Conservation (phyloP, 2,888 invertebrate species). For the Lutraria lutraria region DNA sequence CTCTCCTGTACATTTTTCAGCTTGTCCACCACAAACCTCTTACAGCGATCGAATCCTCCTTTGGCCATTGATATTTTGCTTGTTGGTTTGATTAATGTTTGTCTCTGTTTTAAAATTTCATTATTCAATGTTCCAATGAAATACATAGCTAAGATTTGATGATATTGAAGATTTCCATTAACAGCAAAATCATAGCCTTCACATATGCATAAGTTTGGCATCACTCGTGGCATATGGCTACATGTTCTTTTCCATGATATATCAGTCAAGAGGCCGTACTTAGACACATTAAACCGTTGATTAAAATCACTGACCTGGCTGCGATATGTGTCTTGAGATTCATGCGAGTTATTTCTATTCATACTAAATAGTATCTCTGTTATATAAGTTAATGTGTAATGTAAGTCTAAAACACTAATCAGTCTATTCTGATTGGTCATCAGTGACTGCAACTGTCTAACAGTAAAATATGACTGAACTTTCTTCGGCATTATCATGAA, state of each 20-base stretch:
- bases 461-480: slow-evolving; percentile 69
- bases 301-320: slow-evolving; percentile 53
- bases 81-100: not conserved
- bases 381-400: slow-evolving; percentile 72
- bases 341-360: not conserved
- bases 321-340: not conserved
- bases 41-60: slow-evolving; percentile 74
- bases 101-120: slow-evolving; percentile 72
- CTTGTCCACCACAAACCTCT: slow-evolving; percentile 59
- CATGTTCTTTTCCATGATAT: slow-evolving; percentile 74
- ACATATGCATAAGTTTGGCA: slow-evolving; percentile 82
- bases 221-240: slow-evolving; percentile 73
- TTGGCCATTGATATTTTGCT: not conserved
- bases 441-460: slow-evolving; percentile 63
- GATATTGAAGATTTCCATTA: slow-evolving; percentile 27
- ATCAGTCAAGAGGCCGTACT: slow-evolving; percentile 69
- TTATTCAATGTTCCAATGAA: slow-evolving; percentile 78
- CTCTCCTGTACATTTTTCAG: slow-evolving; percentile 71
- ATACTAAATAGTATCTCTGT: slow-evolving; percentile 34
- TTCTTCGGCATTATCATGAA: slow-evolving; percentile 76
- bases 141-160: slow-evolving; percentile 75
- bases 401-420: slow-evolving; percentile 78
- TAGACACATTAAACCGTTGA: slow-evolving; percentile 66
- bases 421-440: slow-evolving; percentile 74
- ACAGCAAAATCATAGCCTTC: slow-evolving; percentile 69